A percentile compares a stretch with the other conserved stretches of the same genome.
Evolutionary conservation across 2,888 invertebrate genomes (phyloP).

Genomic region (Luperina nickerlii): DNA sequence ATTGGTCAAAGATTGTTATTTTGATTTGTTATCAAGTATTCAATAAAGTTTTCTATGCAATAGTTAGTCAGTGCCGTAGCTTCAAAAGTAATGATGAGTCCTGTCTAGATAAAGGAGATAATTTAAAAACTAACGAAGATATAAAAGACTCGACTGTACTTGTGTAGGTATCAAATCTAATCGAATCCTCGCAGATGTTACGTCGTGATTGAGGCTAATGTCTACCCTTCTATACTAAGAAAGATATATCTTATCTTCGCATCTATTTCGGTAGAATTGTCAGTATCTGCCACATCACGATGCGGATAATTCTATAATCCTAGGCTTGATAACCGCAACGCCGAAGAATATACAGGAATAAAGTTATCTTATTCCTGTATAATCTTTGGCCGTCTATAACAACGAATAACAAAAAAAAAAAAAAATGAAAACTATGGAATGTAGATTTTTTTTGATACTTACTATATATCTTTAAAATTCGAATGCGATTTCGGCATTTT

Average conservation of each 20-base stretch:
- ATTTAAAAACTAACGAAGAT: neutral
- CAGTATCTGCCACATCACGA: neutral
- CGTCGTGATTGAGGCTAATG: conserved; percentile 41
- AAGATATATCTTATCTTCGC: neutral
- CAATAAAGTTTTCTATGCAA: neutral
- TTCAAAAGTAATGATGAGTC: neutral
- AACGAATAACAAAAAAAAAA: neutral
- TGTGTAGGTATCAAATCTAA: conserved; percentile 1
- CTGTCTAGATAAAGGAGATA: neutral
- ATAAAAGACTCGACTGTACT: neutral
- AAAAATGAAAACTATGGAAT: neutral
- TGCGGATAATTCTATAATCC: neutral
- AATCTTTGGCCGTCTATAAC: neutral
- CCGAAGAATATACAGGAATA: too few species aligned
- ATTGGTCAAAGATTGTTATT: neutral
- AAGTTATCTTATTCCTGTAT: neutral
- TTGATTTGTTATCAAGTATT: neutral
- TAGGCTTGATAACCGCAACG: neutral
- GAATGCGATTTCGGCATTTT: too few species aligned
- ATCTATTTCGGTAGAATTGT: neutral
- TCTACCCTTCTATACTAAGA: conserved; percentile 14
- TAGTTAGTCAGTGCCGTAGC: neutral
- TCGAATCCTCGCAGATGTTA: conserved; percentile 41
- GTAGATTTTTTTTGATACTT: too few species aligned
- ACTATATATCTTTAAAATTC: too few species aligned